phyloP scores from a whole-genome alignment of 1,140 invertebrate species.

The Drosophila pectinifera region DNA sequence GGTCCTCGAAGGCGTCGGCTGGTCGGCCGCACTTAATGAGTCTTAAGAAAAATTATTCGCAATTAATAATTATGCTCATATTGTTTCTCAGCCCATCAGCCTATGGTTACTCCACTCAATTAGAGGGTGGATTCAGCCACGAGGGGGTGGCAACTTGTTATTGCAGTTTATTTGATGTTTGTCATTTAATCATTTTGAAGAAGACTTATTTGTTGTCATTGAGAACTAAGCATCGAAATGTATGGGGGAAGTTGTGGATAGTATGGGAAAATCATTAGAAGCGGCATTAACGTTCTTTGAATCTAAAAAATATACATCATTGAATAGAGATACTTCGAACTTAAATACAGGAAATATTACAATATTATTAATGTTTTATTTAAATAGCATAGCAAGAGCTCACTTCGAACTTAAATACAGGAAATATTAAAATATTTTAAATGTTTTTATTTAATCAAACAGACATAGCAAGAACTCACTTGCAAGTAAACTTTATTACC shows the following conservation, averaged over 20 bases:
- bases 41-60: constrained; percentile 81
- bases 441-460: too few species aligned
- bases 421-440: background rate
- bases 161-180: constrained; percentile 78
- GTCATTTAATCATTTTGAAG: constrained; percentile 70
- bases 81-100: constrained; percentile 63
- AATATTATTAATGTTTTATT: too few species aligned
- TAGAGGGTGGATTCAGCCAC: constrained; percentile 12
- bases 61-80: constrained; percentile 83
- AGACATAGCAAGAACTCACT: constrained; percentile 12
- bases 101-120: constrained; percentile 36
- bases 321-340: background rate
- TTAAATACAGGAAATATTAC: background rate
- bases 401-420: background rate
- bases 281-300: background rate
- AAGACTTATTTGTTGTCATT: constrained; percentile 70
- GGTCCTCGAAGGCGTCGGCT: constrained; percentile 55
- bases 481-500: constrained; percentile 1
- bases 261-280: background rate
- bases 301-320: too few species aligned
- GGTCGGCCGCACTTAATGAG: constrained; percentile 76
- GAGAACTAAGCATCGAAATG: background rate
- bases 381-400: too few species aligned
- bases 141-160: constrained; percentile 56
- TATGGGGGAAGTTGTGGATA: background rate